Base-by-base conservation (phyloP, 30 jellyfish, hydroid and myxozoan species). In the Chironex yamaguchii region DNA sequence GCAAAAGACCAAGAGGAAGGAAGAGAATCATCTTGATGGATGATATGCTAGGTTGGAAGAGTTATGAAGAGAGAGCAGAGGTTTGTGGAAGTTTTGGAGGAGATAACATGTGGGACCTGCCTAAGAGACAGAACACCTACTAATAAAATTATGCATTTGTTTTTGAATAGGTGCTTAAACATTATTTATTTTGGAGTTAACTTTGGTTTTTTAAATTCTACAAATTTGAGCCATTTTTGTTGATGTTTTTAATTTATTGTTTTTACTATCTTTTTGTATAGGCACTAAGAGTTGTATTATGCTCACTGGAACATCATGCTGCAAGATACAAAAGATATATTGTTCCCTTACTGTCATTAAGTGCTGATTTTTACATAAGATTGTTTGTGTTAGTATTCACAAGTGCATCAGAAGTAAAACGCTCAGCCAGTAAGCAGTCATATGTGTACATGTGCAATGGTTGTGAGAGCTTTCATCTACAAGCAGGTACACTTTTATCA, bases 341-440 rank as follows among this genome's bases (percentile, higher is more conserved):
- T 25, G 92, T 53, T 34, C 99, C 99, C 1, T 76, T 96, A 68
- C 85, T 96, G 48, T 89, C 98, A 13, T 54, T 96, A 2, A 96
- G 99, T 76, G 96, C 91, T 13, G 99, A 96, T 51, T 96, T 96
- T 64, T 96, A 96, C 89, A 72, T 96, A 3, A 49, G 99, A 28
- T 58, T 96, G 34, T 96, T 96, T 54, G 98, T 96, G 24, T 66
- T 93, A 30, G 93, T 96, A 20, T 64, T 34, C 34, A 85, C 98
- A 51, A 81, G 98, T 85, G 97, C 99, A 3, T 53, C 95, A 17
- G 98, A 88, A 68, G 99, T 90, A 2, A 96, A 96, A 62, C 80
- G 97, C 12, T 90, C 98, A 9, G 97, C 97, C 3, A 73, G 96
- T 66, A 90, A 91, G 35, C 72, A 87, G 51, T 89, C 99, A 22